These are phyloP conservation scores for Amia ocellicauda DNA, from an alignment of 2,113 vertebrate species.

Conservation along the genomic window DNA sequence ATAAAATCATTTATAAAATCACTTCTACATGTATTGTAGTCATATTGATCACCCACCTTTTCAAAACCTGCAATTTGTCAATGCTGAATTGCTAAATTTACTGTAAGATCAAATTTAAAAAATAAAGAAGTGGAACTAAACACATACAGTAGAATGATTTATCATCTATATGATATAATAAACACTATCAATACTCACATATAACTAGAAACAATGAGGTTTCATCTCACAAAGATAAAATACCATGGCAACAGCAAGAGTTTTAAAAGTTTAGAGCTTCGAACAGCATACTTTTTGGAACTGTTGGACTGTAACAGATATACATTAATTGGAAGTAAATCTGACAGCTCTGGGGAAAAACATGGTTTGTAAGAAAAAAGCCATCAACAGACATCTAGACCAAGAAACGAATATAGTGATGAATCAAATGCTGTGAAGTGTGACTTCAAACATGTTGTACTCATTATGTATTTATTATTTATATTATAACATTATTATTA, in stretches of 20 bases:
- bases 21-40: too few relatives aligned
- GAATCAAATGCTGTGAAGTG: conserved; percentile 37
- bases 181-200: conserved; percentile 31
- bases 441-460: conserved; percentile 48
- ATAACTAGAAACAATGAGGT: conserved; percentile 13
- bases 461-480: conserved; percentile 55
- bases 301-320: conserved; percentile 64
- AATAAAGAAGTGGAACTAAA: too few relatives aligned
- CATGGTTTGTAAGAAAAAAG: conserved; percentile 33
- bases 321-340: conserved; percentile 72
- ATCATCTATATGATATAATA: conserved; percentile 18
- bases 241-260: conserved; percentile 55
- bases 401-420: conserved; percentile 45
- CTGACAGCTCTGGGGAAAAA: conserved; percentile 63
- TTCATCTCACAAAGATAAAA: conserved; percentile 17
- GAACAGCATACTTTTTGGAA: conserved; percentile 40
- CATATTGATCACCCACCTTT: too few relatives aligned
- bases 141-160: background rate
- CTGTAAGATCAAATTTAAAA: too few relatives aligned
- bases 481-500: conserved; percentile 28
- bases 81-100: too few relatives aligned
- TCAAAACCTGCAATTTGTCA: too few relatives aligned
- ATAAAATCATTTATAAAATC: too few relatives aligned
- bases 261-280: conserved; percentile 50
- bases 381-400: conserved; percentile 45